Evolutionary conservation across 1,140 invertebrate genomes (phyloP).

Genomic region (Macrotrachela quadricornifera): DNA sequence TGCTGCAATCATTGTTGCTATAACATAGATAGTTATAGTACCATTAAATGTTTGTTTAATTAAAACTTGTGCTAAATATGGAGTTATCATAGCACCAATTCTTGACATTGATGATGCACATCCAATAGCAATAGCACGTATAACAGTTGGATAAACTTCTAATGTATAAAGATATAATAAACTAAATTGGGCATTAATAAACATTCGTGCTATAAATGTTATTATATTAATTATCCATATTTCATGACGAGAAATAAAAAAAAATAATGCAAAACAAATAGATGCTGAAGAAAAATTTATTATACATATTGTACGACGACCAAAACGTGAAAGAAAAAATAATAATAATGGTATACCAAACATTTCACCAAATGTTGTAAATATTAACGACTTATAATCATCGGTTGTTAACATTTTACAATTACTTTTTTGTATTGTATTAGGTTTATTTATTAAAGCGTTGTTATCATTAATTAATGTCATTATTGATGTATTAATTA

Average conservation of each 20-base stretch:
- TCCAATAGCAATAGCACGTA: slow-evolving; percentile 62
- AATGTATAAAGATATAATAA: slow-evolving; percentile 84
- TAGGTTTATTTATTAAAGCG: too few species aligned
- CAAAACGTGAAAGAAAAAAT: too few species aligned
- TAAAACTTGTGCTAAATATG: slow-evolving; percentile 66
- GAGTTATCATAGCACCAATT: slow-evolving; percentile 71
- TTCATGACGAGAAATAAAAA: slow-evolving; percentile 41
- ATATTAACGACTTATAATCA: too few species aligned
- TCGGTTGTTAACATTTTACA: too few species aligned
- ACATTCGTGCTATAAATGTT: slow-evolving; percentile 43
- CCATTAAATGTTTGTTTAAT: slow-evolving; percentile 18
- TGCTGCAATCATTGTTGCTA: slow-evolving; percentile 20
- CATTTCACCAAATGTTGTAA: too few species aligned
- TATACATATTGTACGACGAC: slow-evolving; percentile 36
- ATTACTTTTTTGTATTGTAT: too few species aligned
- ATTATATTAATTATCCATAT: too few species aligned
- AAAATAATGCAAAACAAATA: slow-evolving; percentile 31
- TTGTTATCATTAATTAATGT: too few species aligned
- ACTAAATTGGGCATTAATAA: slow-evolving; percentile 79
- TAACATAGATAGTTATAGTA: slow-evolving; percentile 23
- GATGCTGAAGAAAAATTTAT: slow-evolving; percentile 16
- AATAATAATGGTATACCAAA: too few species aligned
- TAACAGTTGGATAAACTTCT: slow-evolving; percentile 72
- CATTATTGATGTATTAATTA: too few species aligned
- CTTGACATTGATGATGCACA: slow-evolving; percentile 69